Conservation (phyloP, 2,888 invertebrate species). For the Nomada flava region DNA sequence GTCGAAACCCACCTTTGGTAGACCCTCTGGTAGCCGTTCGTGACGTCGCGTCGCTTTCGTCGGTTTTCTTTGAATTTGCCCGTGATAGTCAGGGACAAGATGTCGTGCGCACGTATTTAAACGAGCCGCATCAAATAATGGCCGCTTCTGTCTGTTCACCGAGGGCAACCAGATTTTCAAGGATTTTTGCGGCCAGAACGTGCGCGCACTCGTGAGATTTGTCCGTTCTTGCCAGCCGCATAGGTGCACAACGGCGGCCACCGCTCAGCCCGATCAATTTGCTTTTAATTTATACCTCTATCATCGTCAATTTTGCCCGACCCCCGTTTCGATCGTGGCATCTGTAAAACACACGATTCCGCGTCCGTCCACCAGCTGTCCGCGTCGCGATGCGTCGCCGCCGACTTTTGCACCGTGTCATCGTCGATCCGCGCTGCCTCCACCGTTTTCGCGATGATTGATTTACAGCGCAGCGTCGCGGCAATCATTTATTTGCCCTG, state of each 20-base stretch:
- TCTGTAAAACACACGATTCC: conserved; percentile 26
- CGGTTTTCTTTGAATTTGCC: conserved; percentile 55
- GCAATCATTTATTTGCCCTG: conserved; percentile 75
- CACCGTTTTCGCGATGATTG: conserved; percentile 72
- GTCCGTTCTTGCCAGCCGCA: background rate
- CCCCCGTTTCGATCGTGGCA: background rate
- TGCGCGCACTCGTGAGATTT: background rate
- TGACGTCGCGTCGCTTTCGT: conserved; percentile 26
- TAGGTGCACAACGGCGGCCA: background rate
- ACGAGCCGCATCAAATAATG: conserved; percentile 44
- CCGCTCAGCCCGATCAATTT: background rate
- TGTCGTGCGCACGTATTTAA: conserved; percentile 43
- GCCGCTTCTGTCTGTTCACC: conserved; percentile 1
- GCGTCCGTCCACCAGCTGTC: conserved; percentile 27
- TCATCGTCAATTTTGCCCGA: background rate
- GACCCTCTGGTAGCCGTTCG: background rate
- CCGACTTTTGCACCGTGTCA: conserved; percentile 6
- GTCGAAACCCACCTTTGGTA: conserved; percentile 12
- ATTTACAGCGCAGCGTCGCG: conserved; percentile 79
- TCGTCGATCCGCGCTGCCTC: conserved; percentile 15
- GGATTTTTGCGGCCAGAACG: conserved; percentile 15
- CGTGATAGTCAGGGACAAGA: background rate
- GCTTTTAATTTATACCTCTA: conserved; percentile 29
- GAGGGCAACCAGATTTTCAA: conserved; percentile 17
- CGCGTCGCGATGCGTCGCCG: conserved; percentile 2